Base-by-base conservation (phyloP, 2,113 vertebrate species). In the Platysteira castanea region DNA sequence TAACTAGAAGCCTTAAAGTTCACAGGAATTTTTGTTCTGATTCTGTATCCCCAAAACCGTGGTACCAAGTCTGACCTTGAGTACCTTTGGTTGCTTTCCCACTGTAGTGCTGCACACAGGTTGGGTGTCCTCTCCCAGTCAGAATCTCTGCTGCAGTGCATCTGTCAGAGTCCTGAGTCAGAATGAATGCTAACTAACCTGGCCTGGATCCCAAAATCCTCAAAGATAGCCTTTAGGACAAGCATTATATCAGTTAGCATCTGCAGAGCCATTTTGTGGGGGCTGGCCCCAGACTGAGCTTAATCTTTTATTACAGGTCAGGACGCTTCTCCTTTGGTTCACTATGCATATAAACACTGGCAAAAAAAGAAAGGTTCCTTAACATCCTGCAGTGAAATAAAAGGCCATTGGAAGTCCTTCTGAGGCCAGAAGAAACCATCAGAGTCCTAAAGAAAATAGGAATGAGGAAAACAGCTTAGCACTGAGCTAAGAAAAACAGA, bases 151-250 rank as follows among this genome's bases (percentile, higher is more conserved):
- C 85, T 94, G 79, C 88, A 92, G 69, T 39, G 67, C 64, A 19
- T 44, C 53, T 85, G 61, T 96, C 78, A 93, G 92, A 94, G 57
- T 87, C 3, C 6, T 86, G 80, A 96, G 76, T 81, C 93, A 96
- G 92, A 86, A 78, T 46, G 85, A 90, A 93, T 94, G 52, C 68
- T 86, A 93, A 95, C 69, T 82, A 92, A 65, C 12, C 21, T 71
- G 86, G 93, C 79, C 71, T 68, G 64, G 47, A 78, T 92, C 93
- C 90, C 89, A 60, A 94, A 95, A 80, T 84, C 68, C 68, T 95
- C 93, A 63, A 93, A 50, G 90, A 88, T 8, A 95, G 90, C 90
- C 79, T 83, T 85, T 64, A 87, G 64, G 83, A 75, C 67, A 87
- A 39, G 23, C 67, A 79, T 65, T 84, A 1, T 65, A 89, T 87